These are phyloP conservation scores for Tipula unca DNA, from an alignment of 2,888 invertebrate species.

Conservation along the genomic window DNA sequence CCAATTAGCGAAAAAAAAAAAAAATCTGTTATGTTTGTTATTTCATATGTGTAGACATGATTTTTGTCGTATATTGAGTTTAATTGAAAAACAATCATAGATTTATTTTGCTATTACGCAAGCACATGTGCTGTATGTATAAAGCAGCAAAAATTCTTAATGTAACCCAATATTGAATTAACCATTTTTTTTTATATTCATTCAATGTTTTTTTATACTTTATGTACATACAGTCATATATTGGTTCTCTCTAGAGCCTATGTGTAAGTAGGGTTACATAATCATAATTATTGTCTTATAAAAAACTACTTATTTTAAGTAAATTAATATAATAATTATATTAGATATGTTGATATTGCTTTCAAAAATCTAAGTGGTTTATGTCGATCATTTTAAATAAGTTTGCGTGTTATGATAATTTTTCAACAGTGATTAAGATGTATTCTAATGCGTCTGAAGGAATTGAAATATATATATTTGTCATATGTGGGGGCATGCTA, in stretches of 20 bases:
- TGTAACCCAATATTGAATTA: not conserved
- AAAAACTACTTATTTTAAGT: not conserved
- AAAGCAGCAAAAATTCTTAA: not conserved
- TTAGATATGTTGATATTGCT: not conserved
- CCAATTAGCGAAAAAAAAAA: not conserved
- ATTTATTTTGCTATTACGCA: not conserved
- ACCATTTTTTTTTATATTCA: not conserved
- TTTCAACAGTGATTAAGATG: not conserved
- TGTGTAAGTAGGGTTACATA: not conserved
- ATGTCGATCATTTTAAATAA: not conserved
- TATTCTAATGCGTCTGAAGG: not conserved
- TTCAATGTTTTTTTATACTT: too few species aligned
- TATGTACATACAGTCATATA: too few species aligned
- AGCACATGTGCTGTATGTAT: not conserved
- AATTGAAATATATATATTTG: not conserved
- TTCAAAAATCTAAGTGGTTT: not conserved
- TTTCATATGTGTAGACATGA: not conserved
- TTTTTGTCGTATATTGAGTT: not conserved
- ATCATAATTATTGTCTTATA: not conserved
- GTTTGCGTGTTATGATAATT: not conserved
- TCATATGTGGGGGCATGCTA: not conserved
- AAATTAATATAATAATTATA: not conserved
- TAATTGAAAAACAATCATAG: constrained; percentile 2
- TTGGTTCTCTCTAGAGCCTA: not conserved
- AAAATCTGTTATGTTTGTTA: not conserved